Conservation (phyloP, 2,797 vertebrate species). For the Galaxias olidus region DNA sequence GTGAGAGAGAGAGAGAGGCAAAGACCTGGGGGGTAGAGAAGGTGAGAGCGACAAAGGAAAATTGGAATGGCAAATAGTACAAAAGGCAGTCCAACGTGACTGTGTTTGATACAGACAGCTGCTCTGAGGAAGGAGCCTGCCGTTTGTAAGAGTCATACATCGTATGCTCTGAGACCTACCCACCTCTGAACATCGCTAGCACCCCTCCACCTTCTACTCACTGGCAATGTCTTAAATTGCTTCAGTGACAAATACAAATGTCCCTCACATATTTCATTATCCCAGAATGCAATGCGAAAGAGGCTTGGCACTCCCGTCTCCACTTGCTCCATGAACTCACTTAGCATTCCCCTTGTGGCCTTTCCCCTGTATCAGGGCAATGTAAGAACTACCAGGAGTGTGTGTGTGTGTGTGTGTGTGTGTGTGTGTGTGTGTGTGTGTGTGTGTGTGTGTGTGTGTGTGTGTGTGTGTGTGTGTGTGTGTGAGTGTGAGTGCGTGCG, state of each 20-base stretch:
- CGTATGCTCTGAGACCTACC: neutral
- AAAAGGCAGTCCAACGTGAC: too few species aligned
- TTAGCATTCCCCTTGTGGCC: slow-evolving; percentile 47
- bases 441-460: slow-evolving; percentile 17
- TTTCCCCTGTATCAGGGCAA: slow-evolving; percentile 20
- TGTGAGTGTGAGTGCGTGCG: slow-evolving; percentile 4
- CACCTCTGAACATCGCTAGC: neutral
- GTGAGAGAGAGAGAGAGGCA: too few species aligned
- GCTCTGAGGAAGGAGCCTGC: too few species aligned
- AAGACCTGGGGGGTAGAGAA: too few species aligned
- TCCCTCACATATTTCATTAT: neutral
- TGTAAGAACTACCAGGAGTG: slow-evolving; percentile 33
- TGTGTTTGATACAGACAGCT: too few species aligned
- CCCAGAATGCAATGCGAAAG: too few species aligned
- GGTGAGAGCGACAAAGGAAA: too few species aligned
- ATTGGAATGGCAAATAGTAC: too few species aligned
- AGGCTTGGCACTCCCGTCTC: slow-evolving; percentile 21
- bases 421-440: slow-evolving; percentile 10
- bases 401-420: slow-evolving; percentile 22
- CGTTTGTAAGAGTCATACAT: neutral
- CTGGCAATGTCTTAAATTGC: neutral
- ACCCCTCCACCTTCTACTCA: neutral
- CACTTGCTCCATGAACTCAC: slow-evolving; percentile 7
- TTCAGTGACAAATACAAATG: slow-evolving; percentile 19
- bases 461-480: slow-evolving; percentile 22